These are phyloP conservation scores for Telenomus remus DNA, from an alignment of 1,140 invertebrate genomes.

Conservation along the genomic window DNA sequence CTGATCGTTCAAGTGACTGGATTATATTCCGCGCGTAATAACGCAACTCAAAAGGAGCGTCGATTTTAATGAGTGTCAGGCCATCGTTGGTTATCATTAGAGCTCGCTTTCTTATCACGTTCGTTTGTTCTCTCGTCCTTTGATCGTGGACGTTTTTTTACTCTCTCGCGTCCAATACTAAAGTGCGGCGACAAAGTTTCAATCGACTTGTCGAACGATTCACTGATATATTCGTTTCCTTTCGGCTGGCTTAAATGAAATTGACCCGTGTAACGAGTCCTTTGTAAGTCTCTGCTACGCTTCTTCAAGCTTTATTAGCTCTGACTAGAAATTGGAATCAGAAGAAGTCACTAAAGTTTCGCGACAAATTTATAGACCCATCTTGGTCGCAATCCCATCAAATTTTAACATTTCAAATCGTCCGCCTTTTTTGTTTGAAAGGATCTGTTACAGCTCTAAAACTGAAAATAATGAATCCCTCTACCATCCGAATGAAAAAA, in stretches of 20 bases:
- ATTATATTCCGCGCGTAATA: slow-evolving; percentile 17
- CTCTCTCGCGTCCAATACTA: slow-evolving; percentile 29
- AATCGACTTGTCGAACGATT: slow-evolving; percentile 46
- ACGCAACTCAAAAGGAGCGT: slow-evolving; percentile 23
- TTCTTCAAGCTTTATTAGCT: slow-evolving; percentile 31
- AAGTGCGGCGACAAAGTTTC: slow-evolving; percentile 45
- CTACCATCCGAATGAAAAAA: too few species aligned
- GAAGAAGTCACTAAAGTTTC: not conserved
- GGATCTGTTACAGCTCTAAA: too few species aligned
- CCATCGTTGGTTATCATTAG: slow-evolving; percentile 40
- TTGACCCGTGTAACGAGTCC: slow-evolving; percentile 50
- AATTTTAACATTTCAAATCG: slow-evolving; percentile 1
- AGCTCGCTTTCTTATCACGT: slow-evolving; percentile 44
- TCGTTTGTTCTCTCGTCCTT: slow-evolving; percentile 29
- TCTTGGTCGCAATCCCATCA: not conserved
- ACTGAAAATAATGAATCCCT: too few species aligned
- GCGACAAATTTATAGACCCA: not conserved
- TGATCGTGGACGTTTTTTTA: slow-evolving; percentile 11
- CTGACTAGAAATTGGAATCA: not conserved
- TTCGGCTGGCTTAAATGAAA: slow-evolving; percentile 54
- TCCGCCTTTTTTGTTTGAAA: too few species aligned
- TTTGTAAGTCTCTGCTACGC: slow-evolving; percentile 42
- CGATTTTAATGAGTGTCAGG: slow-evolving; percentile 37
- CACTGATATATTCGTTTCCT: slow-evolving; percentile 51
- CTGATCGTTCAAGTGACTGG: slow-evolving; percentile 18